Evolutionary conservation across 2,888 invertebrate species (phyloP).

Genomic region (Sarcophaga rosellei): DNA sequence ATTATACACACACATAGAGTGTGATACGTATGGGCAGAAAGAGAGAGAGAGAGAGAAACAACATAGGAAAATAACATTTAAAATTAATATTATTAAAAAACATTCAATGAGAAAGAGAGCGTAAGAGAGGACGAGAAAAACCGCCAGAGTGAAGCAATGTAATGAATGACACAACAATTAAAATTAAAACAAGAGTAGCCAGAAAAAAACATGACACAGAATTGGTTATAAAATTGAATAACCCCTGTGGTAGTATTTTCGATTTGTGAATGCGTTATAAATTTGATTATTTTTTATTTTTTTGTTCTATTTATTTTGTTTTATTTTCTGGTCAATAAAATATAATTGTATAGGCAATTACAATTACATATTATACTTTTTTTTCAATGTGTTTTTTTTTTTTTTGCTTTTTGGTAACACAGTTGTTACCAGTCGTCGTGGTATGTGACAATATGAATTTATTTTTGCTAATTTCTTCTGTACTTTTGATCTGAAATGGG

Average conservation of each 20-base stretch:
- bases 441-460: not conserved
- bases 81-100: constrained; percentile 22
- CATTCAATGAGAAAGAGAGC: not conserved
- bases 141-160: not conserved
- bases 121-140: not conserved
- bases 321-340: constrained; percentile 27
- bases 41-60: not conserved
- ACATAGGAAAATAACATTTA: constrained; percentile 5
- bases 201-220: not conserved
- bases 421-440: not conserved
- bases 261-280: not conserved
- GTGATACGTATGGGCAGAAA: too few species aligned
- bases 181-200: constrained; percentile 37
- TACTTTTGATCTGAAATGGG: not conserved
- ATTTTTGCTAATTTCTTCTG: not conserved
- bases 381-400: constrained; percentile 26
- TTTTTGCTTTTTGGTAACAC: not conserved
- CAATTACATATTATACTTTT: constrained; percentile 64
- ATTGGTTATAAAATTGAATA: constrained; percentile 55
- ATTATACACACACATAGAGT: not conserved
- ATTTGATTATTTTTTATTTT: not conserved
- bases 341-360: constrained; percentile 15
- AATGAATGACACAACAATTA: constrained; percentile 65
- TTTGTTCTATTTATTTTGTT: not conserved
- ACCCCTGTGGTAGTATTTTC: constrained; percentile 41